phyloP scores from a whole-genome alignment of 2,113 vertebrate species.

The Eolophus roseicapilla region DNA sequence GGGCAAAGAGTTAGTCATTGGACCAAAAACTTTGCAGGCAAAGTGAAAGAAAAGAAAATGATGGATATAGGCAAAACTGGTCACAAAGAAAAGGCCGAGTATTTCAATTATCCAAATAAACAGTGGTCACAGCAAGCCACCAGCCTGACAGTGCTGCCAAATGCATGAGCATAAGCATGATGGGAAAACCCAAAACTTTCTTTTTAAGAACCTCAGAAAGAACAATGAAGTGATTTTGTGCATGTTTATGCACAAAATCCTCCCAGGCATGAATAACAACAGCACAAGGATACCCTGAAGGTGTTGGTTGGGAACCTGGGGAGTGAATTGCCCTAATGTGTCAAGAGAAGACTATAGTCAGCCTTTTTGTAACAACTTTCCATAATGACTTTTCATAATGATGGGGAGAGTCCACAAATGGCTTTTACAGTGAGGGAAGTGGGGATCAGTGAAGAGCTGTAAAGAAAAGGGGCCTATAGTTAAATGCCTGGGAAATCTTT shows the following conservation, averaged over 20 bases:
- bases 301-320: not conserved
- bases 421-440: not conserved
- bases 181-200: not conserved
- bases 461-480: not conserved
- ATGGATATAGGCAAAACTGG: not conserved
- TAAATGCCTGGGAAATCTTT: not conserved
- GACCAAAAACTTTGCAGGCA: not conserved
- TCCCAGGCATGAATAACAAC: not conserved
- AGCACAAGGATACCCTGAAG: not conserved
- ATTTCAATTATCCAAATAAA: not conserved
- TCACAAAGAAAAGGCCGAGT: not conserved
- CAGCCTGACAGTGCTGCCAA: not conserved
- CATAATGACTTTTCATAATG: not conserved
- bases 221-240: not conserved
- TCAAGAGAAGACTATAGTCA: not conserved
- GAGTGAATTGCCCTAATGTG: not conserved
- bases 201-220: not conserved
- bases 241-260: not conserved
- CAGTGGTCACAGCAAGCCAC: not conserved
- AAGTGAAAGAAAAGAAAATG: not conserved
- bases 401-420: not conserved
- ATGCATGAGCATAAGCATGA: not conserved
- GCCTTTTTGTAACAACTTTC: not conserved
- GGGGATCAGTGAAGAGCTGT: not conserved
- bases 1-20: fast-evolving